Evolutionary conservation across 2,888 invertebrate genomes (phyloP).

Genomic region (Pollenia griseotomentosa): DNA sequence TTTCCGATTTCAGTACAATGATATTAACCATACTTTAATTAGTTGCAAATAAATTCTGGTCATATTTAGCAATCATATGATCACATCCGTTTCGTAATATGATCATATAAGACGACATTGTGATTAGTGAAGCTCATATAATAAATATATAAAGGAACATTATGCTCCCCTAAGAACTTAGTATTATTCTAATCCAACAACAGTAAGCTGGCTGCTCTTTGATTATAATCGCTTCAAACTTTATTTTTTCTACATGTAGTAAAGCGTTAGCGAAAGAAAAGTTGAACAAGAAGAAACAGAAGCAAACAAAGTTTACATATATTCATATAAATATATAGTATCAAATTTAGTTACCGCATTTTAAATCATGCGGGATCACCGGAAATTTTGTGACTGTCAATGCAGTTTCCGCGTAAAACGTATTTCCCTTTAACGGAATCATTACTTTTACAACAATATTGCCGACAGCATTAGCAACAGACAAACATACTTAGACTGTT

Average conservation of each 20-base stretch:
- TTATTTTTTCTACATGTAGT: neutral
- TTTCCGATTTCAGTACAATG: no score
- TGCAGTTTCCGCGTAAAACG: slow-evolving; percentile 75
- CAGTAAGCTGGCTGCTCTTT: no score
- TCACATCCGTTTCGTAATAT: no score
- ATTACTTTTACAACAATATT: slow-evolving; percentile 68
- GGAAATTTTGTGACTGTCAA: slow-evolving; percentile 76
- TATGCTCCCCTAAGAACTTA: no score
- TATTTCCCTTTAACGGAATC: slow-evolving; percentile 74
- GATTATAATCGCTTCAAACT: no score
- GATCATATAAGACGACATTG: no score
- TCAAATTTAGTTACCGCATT: slow-evolving; percentile 71
- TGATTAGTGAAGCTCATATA: no score
- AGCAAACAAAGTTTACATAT: slow-evolving; percentile 1
- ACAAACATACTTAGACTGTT: slow-evolving; percentile 12
- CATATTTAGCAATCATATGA: no score
- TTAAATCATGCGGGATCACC: slow-evolving; percentile 75
- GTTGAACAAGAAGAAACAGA: slow-evolving; percentile 13
- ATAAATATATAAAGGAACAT: no score
- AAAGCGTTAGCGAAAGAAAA: slow-evolving; percentile 39
- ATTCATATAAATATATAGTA: slow-evolving; percentile 20
- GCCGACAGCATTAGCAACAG: slow-evolving; percentile 46
- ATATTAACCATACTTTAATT: no score
- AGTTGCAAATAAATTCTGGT: no score
- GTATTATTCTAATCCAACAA: no score